A percentile compares a stretch with the other conserved stretches of the same genome.
Evolutionary conservation across 2,113 vertebrate species (phyloP).

Genomic region (Etheostoma spectabile): DNA sequence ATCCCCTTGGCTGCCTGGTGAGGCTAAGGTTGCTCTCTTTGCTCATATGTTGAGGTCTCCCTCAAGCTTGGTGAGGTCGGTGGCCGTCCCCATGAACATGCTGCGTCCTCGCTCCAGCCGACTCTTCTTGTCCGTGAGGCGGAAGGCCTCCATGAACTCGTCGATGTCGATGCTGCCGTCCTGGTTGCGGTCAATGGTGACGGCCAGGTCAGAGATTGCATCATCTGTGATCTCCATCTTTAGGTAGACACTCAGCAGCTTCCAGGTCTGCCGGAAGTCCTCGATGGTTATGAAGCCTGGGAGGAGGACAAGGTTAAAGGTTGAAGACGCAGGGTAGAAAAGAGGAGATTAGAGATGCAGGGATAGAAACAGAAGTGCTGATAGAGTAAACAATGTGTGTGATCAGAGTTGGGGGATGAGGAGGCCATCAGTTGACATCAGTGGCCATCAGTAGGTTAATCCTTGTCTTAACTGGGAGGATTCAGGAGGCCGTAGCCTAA

Average conservation of each 20-base stretch:
- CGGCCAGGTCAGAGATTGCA: conserved; percentile 87
- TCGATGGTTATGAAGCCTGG: conserved; percentile 92
- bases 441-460: conserved; percentile 73
- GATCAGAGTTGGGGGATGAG: conserved; percentile 12
- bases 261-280: conserved; percentile 94
- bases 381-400: background rate
- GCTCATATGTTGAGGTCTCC: conserved; percentile 73
- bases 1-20: background rate
- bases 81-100: conserved; percentile 78
- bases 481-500: conserved; percentile 29
- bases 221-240: conserved; percentile 88
- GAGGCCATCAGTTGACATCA: conserved; percentile 25
- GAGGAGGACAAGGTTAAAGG: background rate
- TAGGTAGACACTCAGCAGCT: conserved; percentile 91
- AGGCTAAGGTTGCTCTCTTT: background rate
- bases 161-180: conserved; percentile 95
- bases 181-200: conserved; percentile 93
- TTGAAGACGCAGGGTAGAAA: background rate
- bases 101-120: conserved; percentile 78
- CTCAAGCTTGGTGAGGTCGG: conserved; percentile 75
- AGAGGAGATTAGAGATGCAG: background rate
- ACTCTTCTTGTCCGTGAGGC: conserved; percentile 89
- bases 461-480: conserved; percentile 41
- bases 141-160: conserved; percentile 97
- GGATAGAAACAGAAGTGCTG: background rate